Conservation (phyloP, 1,140 invertebrate species). For the Papilio helenus region DNA sequence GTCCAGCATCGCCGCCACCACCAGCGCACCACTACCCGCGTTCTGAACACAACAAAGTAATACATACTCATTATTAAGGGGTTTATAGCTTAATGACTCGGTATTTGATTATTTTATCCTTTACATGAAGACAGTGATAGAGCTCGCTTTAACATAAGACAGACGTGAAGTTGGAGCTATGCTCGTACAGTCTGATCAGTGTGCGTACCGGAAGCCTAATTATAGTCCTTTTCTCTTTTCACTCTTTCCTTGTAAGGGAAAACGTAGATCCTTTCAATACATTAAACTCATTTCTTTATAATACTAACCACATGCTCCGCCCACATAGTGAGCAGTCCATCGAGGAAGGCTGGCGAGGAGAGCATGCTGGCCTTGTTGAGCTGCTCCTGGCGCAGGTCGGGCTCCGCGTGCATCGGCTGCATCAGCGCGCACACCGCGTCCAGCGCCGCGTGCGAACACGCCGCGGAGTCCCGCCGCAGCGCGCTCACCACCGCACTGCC, state of each 20-base stretch:
- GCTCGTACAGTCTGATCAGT: too few species aligned
- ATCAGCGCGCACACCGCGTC: slow-evolving; percentile 99
- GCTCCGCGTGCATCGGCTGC: slow-evolving; percentile 99
- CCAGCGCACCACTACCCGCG: slow-evolving; percentile 88
- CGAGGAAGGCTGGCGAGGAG: slow-evolving; percentile 95
- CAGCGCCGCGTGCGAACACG: slow-evolving; percentile 97
- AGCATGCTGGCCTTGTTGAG: slow-evolving; percentile 98
- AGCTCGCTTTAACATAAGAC: too few species aligned
- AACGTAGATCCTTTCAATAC: too few species aligned
- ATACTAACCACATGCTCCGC: slow-evolving; percentile 94
- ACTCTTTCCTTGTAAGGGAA: too few species aligned
- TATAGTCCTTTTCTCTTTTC: too few species aligned
- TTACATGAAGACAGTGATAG: too few species aligned
- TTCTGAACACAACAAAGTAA: slow-evolving; percentile 55
- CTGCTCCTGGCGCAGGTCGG: slow-evolving; percentile 97
- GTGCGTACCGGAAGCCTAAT: too few species aligned
- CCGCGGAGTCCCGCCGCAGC: slow-evolving; percentile 94
- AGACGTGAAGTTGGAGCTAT: too few species aligned
- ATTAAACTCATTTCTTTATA: too few species aligned
- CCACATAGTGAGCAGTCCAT: slow-evolving; percentile 97
- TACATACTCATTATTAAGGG: background rate
- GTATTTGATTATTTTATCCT: background rate
- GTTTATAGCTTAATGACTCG: background rate
- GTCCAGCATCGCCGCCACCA: slow-evolving; percentile 97
- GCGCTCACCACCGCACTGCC: slow-evolving; percentile 95